These are phyloP conservation scores for Sternarchorhynchus goeldii DNA, from an alignment of 2,797 vertebrate genomes.

Conservation along the genomic window DNA sequence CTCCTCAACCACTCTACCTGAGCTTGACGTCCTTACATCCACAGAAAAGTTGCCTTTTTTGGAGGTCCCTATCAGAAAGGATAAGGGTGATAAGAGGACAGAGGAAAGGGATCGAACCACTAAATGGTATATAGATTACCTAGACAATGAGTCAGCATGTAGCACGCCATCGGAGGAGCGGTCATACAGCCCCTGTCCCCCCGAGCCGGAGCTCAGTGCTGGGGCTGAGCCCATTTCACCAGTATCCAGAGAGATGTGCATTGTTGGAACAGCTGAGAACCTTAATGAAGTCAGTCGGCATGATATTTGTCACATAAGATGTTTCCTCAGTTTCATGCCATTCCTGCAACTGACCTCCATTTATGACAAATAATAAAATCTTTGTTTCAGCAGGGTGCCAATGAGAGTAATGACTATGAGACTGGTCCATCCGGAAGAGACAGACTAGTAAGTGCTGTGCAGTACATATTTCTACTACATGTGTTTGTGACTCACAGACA, in stretches of 20 bases:
- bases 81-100: slow-evolving; percentile 21
- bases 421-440: slow-evolving; percentile 24
- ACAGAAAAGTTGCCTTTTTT: slow-evolving; percentile 40
- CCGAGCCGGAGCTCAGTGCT: slow-evolving; percentile 60
- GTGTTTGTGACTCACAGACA: neutral
- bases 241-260: slow-evolving; percentile 54
- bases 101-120: slow-evolving; percentile 25
- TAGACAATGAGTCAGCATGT: slow-evolving; percentile 55
- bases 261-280: slow-evolving; percentile 60
- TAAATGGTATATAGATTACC: slow-evolving; percentile 47
- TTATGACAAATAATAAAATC: neutral
- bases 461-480: neutral
- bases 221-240: slow-evolving; percentile 42
- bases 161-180: slow-evolving; percentile 64
- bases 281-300: slow-evolving; percentile 39
- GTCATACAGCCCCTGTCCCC: slow-evolving; percentile 48
- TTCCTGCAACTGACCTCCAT: neutral
- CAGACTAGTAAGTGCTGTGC: slow-evolving; percentile 45
- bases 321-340: neutral
- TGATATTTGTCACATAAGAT: neutral
- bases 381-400: slow-evolving; percentile 35
- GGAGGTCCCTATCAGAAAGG: neutral
- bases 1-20: neutral
- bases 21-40: neutral
- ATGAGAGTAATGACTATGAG: slow-evolving; percentile 56